Conservation (phyloP, 2,888 invertebrate species). For the Sesia bembeciformis region DNA sequence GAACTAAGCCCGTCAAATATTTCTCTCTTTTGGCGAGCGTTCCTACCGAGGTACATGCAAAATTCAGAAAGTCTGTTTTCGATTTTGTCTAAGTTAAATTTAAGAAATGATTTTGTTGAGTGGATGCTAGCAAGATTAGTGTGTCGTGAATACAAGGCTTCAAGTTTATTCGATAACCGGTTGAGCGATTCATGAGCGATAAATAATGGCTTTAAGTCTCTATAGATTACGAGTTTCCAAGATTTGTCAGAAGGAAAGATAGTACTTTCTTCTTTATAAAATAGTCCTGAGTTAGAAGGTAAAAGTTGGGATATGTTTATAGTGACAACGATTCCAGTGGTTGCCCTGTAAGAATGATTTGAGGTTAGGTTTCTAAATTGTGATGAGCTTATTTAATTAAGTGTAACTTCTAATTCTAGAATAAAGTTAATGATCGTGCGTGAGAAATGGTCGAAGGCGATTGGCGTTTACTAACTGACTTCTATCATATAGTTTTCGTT, state of each 20-base stretch:
- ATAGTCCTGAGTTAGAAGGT: not conserved
- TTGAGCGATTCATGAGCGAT: not conserved
- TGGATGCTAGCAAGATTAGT: no score
- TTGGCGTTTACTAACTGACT: conserved; percentile 16
- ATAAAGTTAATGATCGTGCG: no score
- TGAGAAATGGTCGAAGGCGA: conserved; percentile 10
- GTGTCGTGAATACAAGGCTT: no score
- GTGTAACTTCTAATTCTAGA: no score
- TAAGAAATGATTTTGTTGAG: not conserved
- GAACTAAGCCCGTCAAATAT: not conserved
- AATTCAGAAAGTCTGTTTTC: not conserved
- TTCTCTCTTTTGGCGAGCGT: not conserved
- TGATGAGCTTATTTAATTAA: no score
- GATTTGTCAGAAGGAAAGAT: no score
- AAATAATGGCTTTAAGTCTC: not conserved
- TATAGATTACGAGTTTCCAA: not conserved
- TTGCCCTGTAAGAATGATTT: not conserved
- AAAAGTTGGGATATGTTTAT: not conserved
- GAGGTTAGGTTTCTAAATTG: no score
- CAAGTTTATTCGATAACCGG: not conserved
- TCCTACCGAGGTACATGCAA: not conserved
- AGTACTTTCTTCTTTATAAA: no score
- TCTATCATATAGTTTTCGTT: conserved; percentile 16
- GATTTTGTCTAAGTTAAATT: not conserved
- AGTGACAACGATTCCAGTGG: not conserved